A percentile compares a stretch with the other conserved stretches of the same genome.
These are phyloP conservation scores for Manis crassicaudata DNA, from an alignment of 2,797 vertebrate genomes.

Conservation along the genomic window DNA sequence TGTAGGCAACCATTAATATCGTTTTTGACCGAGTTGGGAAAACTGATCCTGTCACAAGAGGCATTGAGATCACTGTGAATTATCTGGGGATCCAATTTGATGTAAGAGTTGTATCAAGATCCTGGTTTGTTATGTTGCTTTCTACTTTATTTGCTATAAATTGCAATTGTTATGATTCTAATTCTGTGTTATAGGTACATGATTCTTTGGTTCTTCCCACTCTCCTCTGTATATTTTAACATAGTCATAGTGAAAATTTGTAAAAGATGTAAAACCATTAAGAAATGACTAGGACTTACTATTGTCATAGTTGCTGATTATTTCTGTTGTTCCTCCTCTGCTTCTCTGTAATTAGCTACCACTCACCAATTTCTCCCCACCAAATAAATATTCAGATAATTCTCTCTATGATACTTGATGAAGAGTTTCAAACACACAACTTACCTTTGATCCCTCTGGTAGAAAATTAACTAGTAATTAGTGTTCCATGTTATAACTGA, in stretches of 20 bases:
- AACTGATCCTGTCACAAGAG: constrained; percentile 98
- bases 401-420: not conserved
- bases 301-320: not conserved
- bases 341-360: not conserved
- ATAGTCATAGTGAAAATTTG: not conserved
- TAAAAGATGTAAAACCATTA: not conserved
- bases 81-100: constrained; percentile 99
- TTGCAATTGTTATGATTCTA: not conserved
- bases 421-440: constrained; percentile 9
- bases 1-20: constrained; percentile 98
- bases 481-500: not conserved
- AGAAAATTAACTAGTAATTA: constrained; percentile 60
- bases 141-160: not conserved
- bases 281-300: not conserved
- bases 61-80: constrained; percentile 99
- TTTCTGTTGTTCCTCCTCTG: not conserved
- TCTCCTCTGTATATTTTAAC: not conserved
- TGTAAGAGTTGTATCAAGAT: constrained; percentile 86
- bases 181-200: not conserved
- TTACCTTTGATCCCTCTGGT: constrained; percentile 53
- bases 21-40: constrained; percentile 99
- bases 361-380: not conserved
- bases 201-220: not conserved
- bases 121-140: not conserved
- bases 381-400: not conserved